A percentile compares a stretch with the other conserved stretches of the same genome.
phyloP scores from a whole-genome alignment of 2,113 vertebrate genomes.

The Thomomys bottae region DNA sequence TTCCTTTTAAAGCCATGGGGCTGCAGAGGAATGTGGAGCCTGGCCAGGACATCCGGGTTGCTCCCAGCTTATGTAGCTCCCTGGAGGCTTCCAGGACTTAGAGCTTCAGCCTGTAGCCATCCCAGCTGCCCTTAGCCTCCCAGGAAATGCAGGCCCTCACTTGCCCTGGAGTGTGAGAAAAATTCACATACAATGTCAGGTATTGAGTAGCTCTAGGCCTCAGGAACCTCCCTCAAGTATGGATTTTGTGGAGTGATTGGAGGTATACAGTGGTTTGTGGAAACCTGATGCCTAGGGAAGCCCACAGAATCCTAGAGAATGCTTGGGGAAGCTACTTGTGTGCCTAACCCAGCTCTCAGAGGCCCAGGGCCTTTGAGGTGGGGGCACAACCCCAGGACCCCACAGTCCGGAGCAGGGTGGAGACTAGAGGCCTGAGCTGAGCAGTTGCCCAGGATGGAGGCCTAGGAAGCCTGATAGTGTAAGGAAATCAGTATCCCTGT shows the following conservation, averaged over 20 bases:
- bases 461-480: not conserved
- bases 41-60: conserved; percentile 19
- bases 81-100: not conserved
- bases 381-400: not conserved
- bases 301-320: not conserved
- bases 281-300: not conserved
- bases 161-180: not conserved
- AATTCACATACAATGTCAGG: fast-evolving
- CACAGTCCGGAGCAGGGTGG: not conserved
- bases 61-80: conserved; percentile 14
- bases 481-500: not conserved
- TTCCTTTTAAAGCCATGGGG: conserved; percentile 75
- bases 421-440: not conserved
- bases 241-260: not conserved
- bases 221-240: not conserved
- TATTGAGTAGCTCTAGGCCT: not conserved
- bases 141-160: not conserved
- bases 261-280: not conserved
- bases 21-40: conserved; percentile 47
- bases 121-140: not conserved
- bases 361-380: too few species aligned
- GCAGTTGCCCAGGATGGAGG: not conserved
- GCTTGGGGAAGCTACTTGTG: too few species aligned
- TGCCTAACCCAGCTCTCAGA: not conserved
- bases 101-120: not conserved